Conservation (phyloP, 2,113 vertebrate genomes). For the Sterna hirundo region DNA sequence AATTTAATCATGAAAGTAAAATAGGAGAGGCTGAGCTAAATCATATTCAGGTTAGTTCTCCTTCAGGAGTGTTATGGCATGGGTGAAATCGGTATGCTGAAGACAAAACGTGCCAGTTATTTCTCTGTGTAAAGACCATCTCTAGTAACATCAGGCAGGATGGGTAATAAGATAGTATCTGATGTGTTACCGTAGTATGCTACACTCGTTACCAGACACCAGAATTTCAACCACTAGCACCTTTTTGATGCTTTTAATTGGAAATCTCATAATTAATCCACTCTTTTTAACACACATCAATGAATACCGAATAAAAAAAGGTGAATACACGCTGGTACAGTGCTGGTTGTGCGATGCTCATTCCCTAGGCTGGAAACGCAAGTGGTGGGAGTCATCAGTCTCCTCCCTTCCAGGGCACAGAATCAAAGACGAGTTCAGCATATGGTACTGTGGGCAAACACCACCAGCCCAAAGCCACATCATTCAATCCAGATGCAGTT, state of each 20-base stretch:
- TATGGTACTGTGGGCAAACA: background rate
- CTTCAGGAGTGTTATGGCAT: background rate
- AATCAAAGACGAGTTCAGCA: background rate
- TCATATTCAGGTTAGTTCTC: background rate
- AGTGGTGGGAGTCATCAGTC: background rate
- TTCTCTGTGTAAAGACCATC: background rate
- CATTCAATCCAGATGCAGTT: background rate
- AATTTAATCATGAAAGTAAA: background rate
- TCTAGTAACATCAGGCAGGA: background rate
- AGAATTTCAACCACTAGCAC: background rate
- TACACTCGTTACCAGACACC: background rate
- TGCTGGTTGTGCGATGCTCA: background rate
- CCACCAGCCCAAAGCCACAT: accelerated
- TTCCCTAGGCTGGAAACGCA: background rate
- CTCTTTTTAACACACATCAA: background rate
- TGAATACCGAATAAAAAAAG: background rate
- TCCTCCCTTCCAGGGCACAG: background rate
- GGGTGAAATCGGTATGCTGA: background rate
- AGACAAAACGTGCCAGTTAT: background rate
- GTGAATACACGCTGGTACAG: background rate
- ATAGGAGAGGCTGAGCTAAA: background rate
- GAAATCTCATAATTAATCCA: background rate
- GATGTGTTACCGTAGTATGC: background rate
- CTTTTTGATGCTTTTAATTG: background rate
- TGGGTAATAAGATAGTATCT: background rate